These are phyloP conservation scores for Heteromurus nitidus DNA, from an alignment of 2,888 invertebrate species.

Conservation along the genomic window DNA sequence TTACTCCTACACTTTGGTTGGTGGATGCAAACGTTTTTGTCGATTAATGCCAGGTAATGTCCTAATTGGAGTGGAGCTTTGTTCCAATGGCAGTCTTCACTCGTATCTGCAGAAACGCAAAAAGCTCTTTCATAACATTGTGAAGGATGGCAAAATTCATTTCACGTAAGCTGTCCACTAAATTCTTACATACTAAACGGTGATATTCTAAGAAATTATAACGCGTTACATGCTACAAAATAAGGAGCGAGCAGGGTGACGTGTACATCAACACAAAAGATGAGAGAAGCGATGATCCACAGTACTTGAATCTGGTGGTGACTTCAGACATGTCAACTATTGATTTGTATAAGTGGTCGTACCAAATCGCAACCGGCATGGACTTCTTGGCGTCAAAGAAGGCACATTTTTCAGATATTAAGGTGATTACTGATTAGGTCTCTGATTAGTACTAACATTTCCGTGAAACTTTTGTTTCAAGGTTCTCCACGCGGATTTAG, in stretches of 20 bases:
- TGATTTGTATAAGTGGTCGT: conserved; percentile 58
- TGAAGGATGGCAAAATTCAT: conserved; percentile 37
- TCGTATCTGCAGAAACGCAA: conserved; percentile 57
- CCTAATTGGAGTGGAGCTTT: conserved; percentile 54
- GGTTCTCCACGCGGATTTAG: conserved; percentile 62
- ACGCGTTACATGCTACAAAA: too few relatives aligned
- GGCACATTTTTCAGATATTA: background rate
- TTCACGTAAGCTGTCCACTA: conserved; percentile 33
- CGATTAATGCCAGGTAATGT: conserved; percentile 50
- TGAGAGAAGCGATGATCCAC: too few relatives aligned
- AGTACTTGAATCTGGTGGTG: conserved; percentile 51
- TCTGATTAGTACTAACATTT: background rate
- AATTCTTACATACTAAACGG: too few relatives aligned
- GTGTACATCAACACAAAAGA: too few relatives aligned
- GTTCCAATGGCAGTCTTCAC: conserved; percentile 56
- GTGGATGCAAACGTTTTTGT: background rate
- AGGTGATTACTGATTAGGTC: too few relatives aligned
- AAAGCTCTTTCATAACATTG: conserved; percentile 41
- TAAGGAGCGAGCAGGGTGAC: too few relatives aligned
- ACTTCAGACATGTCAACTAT: conserved; percentile 54
- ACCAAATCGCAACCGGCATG: conserved; percentile 63
- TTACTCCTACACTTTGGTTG: background rate
- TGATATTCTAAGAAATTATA: too few relatives aligned
- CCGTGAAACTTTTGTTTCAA: background rate
- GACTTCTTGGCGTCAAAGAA: conserved; percentile 57